Percentiles rank a stretch among this genome's conserved stretches.
phyloP scores from a whole-genome alignment of 2,797 vertebrate species.

The Typhlichthys subterraneus region DNA sequence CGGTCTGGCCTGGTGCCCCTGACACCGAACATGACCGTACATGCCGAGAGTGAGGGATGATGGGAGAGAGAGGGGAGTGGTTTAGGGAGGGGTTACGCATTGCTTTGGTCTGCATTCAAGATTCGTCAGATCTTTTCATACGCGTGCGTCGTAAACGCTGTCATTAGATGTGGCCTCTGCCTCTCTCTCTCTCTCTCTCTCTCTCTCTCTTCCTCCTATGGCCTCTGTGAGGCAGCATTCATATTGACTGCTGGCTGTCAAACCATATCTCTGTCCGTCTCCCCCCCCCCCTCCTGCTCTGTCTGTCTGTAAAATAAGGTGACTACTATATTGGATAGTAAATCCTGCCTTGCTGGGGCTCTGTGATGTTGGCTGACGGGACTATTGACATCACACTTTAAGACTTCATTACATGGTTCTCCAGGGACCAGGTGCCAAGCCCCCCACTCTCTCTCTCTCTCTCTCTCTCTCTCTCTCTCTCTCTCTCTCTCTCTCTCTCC shows the following conservation, averaged over 20 bases:
- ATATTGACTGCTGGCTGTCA: conserved; percentile 31
- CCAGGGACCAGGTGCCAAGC: too few species aligned
- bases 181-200: conserved; percentile 16
- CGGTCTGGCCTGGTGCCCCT: neutral
- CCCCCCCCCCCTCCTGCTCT: too few species aligned
- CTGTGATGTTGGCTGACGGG: too few species aligned
- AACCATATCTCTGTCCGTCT: conserved; percentile 28
- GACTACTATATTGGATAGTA: too few species aligned
- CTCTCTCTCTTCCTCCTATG: conserved; percentile 17
- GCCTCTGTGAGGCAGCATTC: conserved; percentile 13
- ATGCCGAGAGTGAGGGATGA: neutral
- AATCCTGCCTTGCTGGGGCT: too few species aligned
- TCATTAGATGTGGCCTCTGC: neutral
- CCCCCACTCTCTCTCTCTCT: too few species aligned
- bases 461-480: too few species aligned
- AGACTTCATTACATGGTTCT: too few species aligned
- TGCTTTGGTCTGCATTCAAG: too few species aligned
- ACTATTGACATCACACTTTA: too few species aligned
- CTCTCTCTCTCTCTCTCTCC: too few species aligned
- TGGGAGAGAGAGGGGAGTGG: neutral
- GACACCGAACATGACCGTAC: neutral
- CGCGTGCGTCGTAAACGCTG: conserved; percentile 5
- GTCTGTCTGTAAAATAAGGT: too few species aligned
- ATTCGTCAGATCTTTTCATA: neutral
- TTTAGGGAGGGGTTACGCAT: neutral